Percentiles rank a stretch among this genome's conserved stretches.
Evolutionary conservation across 2,113 vertebrate genomes (phyloP).

Genomic region (Clarias batrachus): DNA sequence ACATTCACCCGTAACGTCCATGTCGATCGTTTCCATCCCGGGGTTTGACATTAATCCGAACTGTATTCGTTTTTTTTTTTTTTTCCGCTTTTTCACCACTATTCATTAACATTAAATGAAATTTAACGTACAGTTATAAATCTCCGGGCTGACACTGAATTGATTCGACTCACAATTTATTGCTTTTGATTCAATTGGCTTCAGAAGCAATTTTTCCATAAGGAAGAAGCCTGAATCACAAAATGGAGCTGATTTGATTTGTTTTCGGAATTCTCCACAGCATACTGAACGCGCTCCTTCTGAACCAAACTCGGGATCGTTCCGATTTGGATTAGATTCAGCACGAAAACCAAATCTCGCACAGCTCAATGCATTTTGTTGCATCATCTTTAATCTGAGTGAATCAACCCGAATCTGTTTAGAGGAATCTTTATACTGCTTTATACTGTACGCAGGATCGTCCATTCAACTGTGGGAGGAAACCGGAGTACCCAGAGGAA

Average conservation of each 20-base stretch:
- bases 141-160: slow-evolving; percentile 1
- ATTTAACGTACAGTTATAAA: neutral
- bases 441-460: no score
- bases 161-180: neutral
- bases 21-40: slow-evolving; percentile 7
- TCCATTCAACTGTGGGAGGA: no score
- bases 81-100: neutral
- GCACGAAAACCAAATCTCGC: neutral
- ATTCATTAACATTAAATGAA: neutral
- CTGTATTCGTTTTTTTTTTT: neutral
- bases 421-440: no score
- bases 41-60: neutral
- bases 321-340: neutral
- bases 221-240: neutral
- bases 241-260: neutral
- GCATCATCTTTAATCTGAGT: no score
- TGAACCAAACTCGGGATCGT: neutral
- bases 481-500: no score
- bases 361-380: neutral
- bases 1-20: neutral
- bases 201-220: neutral
- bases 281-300: neutral
- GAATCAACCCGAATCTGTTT: no score
- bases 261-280: neutral
- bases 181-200: neutral